These are phyloP conservation scores for Emmelina monodactyla DNA, from an alignment of 2,888 invertebrate genomes.

Conservation along the genomic window DNA sequence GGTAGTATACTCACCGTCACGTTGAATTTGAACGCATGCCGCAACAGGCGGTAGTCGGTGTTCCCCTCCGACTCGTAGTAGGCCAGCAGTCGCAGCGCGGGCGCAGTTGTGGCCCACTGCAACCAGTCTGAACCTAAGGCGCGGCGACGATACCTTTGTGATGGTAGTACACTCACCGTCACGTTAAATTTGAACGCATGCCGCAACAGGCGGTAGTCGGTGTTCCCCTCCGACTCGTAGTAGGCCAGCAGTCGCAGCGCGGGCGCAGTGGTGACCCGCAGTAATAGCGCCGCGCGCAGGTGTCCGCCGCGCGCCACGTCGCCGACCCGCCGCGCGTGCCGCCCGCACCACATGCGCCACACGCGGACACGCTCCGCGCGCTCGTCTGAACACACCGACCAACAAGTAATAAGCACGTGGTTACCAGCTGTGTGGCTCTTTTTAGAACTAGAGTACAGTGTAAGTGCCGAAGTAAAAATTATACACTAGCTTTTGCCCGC, in stretches of 20 bases:
- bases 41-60: conserved; percentile 31
- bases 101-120: too few species aligned
- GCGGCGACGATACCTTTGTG: not conserved
- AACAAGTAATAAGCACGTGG: too few species aligned
- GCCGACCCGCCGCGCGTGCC: conserved; percentile 23
- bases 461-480: too few species aligned
- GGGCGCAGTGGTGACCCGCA: conserved; percentile 31
- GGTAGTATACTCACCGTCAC: conserved; percentile 26
- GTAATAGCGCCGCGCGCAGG: conserved; percentile 25
- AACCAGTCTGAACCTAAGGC: too few species aligned
- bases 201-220: conserved; percentile 33
- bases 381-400: conserved; percentile 49
- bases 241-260: conserved; percentile 37
- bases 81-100: conserved; percentile 33
- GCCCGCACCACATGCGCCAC: conserved; percentile 25
- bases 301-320: conserved; percentile 19
- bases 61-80: conserved; percentile 40
- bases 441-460: too few species aligned
- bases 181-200: conserved; percentile 41
- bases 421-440: too few species aligned
- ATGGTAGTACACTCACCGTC: conserved; percentile 23
- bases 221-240: conserved; percentile 36
- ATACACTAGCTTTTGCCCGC: too few species aligned
- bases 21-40: conserved; percentile 40
- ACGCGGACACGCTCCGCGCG: conserved; percentile 32